A percentile compares a stretch with the other conserved stretches of the same genome.
Evolutionary conservation across 2,888 invertebrate species (phyloP).

Genomic region (Mythimna loreyi): DNA sequence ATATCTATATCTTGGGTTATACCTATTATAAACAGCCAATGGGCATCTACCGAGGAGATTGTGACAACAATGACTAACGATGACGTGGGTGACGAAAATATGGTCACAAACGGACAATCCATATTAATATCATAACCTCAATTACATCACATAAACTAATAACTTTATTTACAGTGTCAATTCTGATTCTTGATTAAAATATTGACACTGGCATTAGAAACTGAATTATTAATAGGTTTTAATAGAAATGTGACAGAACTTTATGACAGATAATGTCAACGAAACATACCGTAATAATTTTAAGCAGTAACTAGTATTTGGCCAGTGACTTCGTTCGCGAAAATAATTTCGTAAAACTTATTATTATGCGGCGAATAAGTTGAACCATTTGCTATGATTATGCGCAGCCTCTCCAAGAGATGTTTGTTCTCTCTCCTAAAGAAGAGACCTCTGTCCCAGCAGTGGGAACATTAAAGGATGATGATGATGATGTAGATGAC

Average conservation of each 20-base stretch:
- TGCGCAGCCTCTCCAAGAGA: too few relatives aligned
- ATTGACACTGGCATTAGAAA: constrained; percentile 22
- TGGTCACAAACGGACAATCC: constrained; percentile 48
- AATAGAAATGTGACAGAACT: constrained; percentile 31
- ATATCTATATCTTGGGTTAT: too few relatives aligned
- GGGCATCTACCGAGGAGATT: not conserved
- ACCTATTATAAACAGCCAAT: constrained; percentile 26
- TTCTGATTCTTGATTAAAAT: constrained; percentile 31
- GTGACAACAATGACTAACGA: constrained; percentile 31
- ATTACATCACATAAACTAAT: constrained; percentile 48
- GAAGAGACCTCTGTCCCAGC: too few relatives aligned
- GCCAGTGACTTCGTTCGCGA: too few relatives aligned
- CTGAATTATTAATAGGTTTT: constrained; percentile 23
- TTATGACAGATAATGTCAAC: constrained; percentile 23
- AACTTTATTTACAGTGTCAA: constrained; percentile 45
- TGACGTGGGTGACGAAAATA: constrained; percentile 41
- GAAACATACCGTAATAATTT: not conserved
- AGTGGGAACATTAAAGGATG: too few relatives aligned
- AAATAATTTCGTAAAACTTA: too few relatives aligned
- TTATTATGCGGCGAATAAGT: too few relatives aligned
- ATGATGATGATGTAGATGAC: too few relatives aligned
- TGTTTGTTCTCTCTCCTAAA: too few relatives aligned
- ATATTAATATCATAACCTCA: constrained; percentile 50
- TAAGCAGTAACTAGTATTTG: not conserved
- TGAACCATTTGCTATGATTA: too few relatives aligned